Evolutionary conservation across 2,797 vertebrate species (phyloP).

Genomic region (Distichodus sexfasciatus): DNA sequence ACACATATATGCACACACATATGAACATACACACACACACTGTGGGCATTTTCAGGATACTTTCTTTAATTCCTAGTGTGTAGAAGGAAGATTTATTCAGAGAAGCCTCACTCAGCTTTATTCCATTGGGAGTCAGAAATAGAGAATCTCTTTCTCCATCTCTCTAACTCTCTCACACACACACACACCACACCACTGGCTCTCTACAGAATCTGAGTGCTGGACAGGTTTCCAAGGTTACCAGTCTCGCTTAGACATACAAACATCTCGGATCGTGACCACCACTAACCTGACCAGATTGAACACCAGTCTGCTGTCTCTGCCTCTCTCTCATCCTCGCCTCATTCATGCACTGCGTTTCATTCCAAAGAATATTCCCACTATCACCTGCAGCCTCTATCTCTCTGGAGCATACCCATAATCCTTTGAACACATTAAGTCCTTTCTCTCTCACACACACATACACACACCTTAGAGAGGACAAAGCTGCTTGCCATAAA

Average conservation of each 20-base stretch:
- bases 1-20: not conserved
- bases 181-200: slow-evolving; percentile 22
- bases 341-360: slow-evolving; percentile 14
- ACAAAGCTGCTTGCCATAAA: no score
- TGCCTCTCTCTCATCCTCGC: not conserved
- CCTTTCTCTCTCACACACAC: not conserved
- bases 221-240: slow-evolving; percentile 37
- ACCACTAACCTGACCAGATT: slow-evolving; percentile 3
- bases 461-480: not conserved
- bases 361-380: slow-evolving; percentile 20
- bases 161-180: slow-evolving; percentile 7
- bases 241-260: slow-evolving; percentile 21
- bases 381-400: slow-evolving; percentile 25
- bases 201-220: not conserved
- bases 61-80: no score
- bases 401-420: slow-evolving; percentile 10
- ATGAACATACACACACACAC: slow-evolving; percentile 6
- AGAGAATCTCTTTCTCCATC: no score
- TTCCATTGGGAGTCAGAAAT: no score
- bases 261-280: slow-evolving; percentile 16
- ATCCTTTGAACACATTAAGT: slow-evolving; percentile 8
- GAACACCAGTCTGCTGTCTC: not conserved
- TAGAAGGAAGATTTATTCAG: no score
- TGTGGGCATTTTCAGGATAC: no score
- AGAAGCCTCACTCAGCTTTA: no score